Conservation (phyloP, 2,888 invertebrate genomes). For the Polymixis lichenea region DNA sequence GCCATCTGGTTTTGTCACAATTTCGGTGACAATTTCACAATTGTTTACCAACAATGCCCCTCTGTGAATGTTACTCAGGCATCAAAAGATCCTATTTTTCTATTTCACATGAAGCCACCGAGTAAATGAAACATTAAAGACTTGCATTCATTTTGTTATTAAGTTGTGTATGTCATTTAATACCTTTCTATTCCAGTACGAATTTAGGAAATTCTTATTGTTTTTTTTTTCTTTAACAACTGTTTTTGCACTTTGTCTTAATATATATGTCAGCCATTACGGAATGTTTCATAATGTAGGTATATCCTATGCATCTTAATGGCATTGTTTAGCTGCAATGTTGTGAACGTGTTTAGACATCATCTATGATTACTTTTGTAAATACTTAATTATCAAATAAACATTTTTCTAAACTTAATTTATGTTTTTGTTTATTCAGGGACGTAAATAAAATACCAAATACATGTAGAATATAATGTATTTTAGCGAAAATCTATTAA, state of each 20-base stretch:
- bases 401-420: constrained; percentile 10
- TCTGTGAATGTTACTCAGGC: not conserved
- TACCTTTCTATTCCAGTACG: not conserved
- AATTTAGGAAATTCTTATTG: not conserved
- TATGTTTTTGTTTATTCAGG: not conserved
- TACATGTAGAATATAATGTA: constrained; percentile 75
- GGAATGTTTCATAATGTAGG: not conserved
- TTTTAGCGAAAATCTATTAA: constrained; percentile 78
- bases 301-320: too few species aligned
- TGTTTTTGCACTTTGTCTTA: not conserved
- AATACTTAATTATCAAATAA: constrained; percentile 22
- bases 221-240: not conserved
- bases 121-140: not conserved
- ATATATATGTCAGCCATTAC: too few species aligned
- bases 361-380: constrained; percentile 21
- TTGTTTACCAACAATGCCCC: not conserved
- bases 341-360: not conserved
- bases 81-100: not conserved
- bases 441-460: constrained; percentile 52
- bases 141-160: not conserved
- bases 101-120: too few species aligned
- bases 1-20: not conserved
- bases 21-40: not conserved
- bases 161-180: not conserved
- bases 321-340: not conserved